These are phyloP conservation scores for Lacanobia oleracea DNA, from an alignment of 2,888 invertebrate genomes.

Conservation along the genomic window DNA sequence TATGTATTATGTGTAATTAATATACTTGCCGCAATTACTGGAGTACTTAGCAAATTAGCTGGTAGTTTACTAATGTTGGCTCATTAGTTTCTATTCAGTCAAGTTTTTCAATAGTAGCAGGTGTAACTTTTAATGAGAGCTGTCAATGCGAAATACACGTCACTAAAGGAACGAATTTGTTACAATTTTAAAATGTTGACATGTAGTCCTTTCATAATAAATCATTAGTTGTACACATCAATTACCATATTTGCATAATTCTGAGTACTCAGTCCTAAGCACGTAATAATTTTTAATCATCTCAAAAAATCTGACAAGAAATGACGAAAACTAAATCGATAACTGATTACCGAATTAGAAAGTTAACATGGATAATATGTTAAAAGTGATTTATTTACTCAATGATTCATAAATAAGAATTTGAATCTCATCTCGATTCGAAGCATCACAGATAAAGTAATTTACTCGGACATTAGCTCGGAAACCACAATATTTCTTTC, in stretches of 20 bases:
- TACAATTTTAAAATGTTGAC: slow-evolving; percentile 6
- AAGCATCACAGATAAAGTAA: slow-evolving; percentile 68
- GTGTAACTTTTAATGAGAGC: slow-evolving; percentile 18
- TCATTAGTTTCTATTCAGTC: slow-evolving; percentile 39
- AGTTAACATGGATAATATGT: slow-evolving; percentile 54
- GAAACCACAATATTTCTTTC: slow-evolving; percentile 77
- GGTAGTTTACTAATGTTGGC: slow-evolving; percentile 30
- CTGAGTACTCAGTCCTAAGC: slow-evolving; percentile 21
- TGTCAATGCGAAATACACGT: slow-evolving; percentile 1
- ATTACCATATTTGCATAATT: slow-evolving; percentile 26
- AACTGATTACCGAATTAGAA: slow-evolving; percentile 57
- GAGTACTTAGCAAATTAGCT: slow-evolving; percentile 52
- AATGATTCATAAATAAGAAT: slow-evolving; percentile 66
- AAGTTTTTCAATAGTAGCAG: slow-evolving; percentile 11
- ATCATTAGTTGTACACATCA: slow-evolving; percentile 20
- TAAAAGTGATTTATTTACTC: slow-evolving; percentile 63
- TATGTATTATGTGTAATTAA: slow-evolving; percentile 57
- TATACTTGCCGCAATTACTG: slow-evolving; percentile 53
- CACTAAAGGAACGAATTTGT: slow-evolving; percentile 4
- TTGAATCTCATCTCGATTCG: slow-evolving; percentile 63
- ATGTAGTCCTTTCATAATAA: slow-evolving; percentile 15
- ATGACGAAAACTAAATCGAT: slow-evolving; percentile 52
- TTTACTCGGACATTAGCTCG: slow-evolving; percentile 70
- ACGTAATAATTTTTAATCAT: slow-evolving; percentile 37
- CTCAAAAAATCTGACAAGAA: slow-evolving; percentile 20